These are phyloP conservation scores for Phoxinus dragarum DNA, from an alignment of 2,797 vertebrate species.

Conservation along the genomic window DNA sequence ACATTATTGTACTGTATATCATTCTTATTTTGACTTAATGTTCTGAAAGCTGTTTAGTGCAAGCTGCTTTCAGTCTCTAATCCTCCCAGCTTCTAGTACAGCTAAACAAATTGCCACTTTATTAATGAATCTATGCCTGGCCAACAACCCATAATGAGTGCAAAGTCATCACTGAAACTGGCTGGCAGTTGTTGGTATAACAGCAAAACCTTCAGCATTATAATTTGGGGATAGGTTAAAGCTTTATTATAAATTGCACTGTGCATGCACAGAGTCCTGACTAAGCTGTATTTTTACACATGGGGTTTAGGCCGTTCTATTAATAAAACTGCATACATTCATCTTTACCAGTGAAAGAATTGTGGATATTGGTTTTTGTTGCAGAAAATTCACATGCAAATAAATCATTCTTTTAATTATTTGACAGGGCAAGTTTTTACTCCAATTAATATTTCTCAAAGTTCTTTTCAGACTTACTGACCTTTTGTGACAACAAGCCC, in stretches of 20 bases:
- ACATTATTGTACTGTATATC: conserved; percentile 18
- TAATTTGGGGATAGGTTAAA: background rate
- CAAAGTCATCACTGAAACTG: background rate
- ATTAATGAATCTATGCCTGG: background rate
- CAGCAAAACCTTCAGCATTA: conserved; percentile 6
- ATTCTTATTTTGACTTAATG: conserved; percentile 11
- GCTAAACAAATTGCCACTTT: conserved; percentile 42
- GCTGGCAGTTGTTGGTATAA: background rate
- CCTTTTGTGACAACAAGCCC: background rate
- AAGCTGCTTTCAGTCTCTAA: conserved; percentile 57
- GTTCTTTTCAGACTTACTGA: background rate
- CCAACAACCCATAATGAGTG: background rate
- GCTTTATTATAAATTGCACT: conserved; percentile 14
- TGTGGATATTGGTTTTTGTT: background rate
- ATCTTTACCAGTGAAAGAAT: background rate
- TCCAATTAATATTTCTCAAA: background rate
- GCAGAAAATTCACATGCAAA: background rate
- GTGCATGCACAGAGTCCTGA: background rate
- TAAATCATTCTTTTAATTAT: background rate
- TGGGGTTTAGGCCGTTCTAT: background rate
- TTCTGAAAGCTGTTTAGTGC: conserved; percentile 39
- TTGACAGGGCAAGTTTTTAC: background rate
- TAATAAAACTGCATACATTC: background rate
- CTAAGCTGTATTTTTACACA: conserved; percentile 22
- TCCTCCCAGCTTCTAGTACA: conserved; percentile 42